A percentile compares a stretch with the other conserved stretches of the same genome.
phyloP scores from a whole-genome alignment of 2,113 vertebrate genomes.

The Beaufortia kweichowensis region DNA sequence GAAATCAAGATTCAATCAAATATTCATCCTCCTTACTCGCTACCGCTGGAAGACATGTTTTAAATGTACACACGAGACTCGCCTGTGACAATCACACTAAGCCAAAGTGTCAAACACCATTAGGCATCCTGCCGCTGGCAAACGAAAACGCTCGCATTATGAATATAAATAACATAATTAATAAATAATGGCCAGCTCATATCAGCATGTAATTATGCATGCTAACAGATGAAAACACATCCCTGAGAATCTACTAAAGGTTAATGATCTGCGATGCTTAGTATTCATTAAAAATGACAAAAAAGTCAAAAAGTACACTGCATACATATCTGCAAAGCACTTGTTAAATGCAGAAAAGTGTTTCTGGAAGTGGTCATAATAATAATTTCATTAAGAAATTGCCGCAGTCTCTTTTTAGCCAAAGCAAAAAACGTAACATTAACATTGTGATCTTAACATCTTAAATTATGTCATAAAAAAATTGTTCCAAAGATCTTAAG shows the following conservation, averaged over 20 bases:
- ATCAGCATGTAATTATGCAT: constrained; percentile 66
- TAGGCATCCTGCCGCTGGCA: constrained; percentile 37
- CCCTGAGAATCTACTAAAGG: constrained; percentile 37
- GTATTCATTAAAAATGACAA: neutral
- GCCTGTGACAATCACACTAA: constrained; percentile 6
- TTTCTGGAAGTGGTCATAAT: neutral
- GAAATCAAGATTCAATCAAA: constrained; percentile 34
- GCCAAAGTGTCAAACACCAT: constrained; percentile 44
- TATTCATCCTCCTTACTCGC: constrained; percentile 17
- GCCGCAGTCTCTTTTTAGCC: neutral
- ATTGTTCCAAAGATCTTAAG: too few relatives aligned
- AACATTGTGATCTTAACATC: too few relatives aligned
- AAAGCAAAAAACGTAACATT: neutral
- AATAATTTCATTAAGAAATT: neutral
- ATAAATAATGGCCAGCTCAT: constrained; percentile 69
- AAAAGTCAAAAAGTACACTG: neutral
- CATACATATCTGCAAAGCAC: neutral
- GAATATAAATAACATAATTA: constrained; percentile 72
- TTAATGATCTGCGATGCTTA: neutral
- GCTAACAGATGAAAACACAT: constrained; percentile 58
- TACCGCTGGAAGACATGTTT: constrained; percentile 26
- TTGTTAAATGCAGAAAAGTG: neutral
- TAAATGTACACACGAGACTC: neutral
- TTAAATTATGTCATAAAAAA: too few relatives aligned
- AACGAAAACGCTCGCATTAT: constrained; percentile 52